Evolutionary conservation across 2,888 invertebrate species (phyloP).

Genomic region (Catocala sponsa): DNA sequence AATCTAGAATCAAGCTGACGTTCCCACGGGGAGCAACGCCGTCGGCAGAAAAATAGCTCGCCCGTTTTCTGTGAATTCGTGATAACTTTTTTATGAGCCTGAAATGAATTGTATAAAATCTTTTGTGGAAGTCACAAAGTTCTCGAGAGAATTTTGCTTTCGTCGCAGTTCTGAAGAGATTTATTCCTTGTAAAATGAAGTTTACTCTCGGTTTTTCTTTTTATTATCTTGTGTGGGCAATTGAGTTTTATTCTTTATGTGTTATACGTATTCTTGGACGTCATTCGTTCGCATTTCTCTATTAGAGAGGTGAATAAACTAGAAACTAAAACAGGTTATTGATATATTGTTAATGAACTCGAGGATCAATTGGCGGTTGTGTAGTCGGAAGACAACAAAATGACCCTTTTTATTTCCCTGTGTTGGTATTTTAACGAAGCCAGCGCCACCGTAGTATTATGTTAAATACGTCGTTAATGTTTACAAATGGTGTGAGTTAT

Average conservation of each 20-base stretch:
- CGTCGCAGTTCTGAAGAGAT: conserved; percentile 72
- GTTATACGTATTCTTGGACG: conserved; percentile 21
- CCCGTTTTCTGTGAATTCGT: conserved; percentile 81
- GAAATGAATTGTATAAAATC: conserved; percentile 85
- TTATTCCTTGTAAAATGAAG: conserved; percentile 74
- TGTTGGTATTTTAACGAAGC: conserved; percentile 45
- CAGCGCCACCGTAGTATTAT: conserved; percentile 38
- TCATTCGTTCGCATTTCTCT: conserved; percentile 14
- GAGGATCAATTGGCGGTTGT: conserved; percentile 11
- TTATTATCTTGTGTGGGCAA: conserved; percentile 47
- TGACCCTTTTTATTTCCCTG: conserved; percentile 22
- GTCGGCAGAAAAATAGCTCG: conserved; percentile 80
- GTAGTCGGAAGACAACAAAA: conserved; percentile 15
- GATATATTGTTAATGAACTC: conserved; percentile 13
- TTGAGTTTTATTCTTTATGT: conserved; percentile 25
- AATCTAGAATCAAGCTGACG: conserved; percentile 62
- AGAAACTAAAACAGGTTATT: conserved; percentile 8
- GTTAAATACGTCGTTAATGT: conserved; percentile 58
- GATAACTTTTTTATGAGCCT: conserved; percentile 85
- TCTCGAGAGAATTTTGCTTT: conserved; percentile 76
- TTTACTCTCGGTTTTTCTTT: conserved; percentile 59
- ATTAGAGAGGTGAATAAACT: conserved; percentile 14
- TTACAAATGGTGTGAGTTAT: conserved; percentile 64
- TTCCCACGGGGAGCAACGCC: conserved; percentile 76
- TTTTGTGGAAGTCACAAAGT: conserved; percentile 82